phyloP scores from a whole-genome alignment of 2,888 invertebrate species.

The Hydraecia micacea region DNA sequence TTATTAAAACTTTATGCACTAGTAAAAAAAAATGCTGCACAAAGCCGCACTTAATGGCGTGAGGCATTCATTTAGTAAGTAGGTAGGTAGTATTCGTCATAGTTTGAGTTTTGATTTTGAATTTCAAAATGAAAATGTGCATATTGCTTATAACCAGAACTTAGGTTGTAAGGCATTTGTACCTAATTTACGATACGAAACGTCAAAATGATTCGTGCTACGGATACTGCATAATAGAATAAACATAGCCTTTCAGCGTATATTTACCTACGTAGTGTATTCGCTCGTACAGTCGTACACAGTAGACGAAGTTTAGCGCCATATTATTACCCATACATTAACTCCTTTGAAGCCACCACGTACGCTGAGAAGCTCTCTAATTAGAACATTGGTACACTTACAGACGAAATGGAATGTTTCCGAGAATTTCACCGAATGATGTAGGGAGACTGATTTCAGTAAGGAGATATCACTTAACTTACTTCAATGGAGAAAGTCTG shows the following conservation, averaged over 20 bases:
- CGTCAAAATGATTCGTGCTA: neutral
- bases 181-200: neutral
- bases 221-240: neutral
- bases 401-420: conserved; percentile 59
- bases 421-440: conserved; percentile 46
- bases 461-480: conserved; percentile 58
- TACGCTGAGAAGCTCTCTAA: conserved; percentile 54
- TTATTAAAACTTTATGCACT: too few species aligned
- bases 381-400: conserved; percentile 62
- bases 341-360: conserved; percentile 45
- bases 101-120: neutral
- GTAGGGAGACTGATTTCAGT: conserved; percentile 49
- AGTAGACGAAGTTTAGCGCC: conserved; percentile 41
- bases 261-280: conserved; percentile 2
- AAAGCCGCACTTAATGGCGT: too few species aligned
- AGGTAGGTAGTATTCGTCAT: neutral
- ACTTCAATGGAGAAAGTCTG: conserved; percentile 49
- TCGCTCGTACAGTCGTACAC: conserved; percentile 2
- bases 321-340: conserved; percentile 55
- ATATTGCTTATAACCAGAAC: neutral
- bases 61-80: too few species aligned
- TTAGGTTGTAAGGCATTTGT: neutral
- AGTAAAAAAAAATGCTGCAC: too few species aligned
- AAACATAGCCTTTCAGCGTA: neutral
- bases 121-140: neutral